Conservation (phyloP, 2,888 invertebrate species). For the Epinotia brunnichana region DNA sequence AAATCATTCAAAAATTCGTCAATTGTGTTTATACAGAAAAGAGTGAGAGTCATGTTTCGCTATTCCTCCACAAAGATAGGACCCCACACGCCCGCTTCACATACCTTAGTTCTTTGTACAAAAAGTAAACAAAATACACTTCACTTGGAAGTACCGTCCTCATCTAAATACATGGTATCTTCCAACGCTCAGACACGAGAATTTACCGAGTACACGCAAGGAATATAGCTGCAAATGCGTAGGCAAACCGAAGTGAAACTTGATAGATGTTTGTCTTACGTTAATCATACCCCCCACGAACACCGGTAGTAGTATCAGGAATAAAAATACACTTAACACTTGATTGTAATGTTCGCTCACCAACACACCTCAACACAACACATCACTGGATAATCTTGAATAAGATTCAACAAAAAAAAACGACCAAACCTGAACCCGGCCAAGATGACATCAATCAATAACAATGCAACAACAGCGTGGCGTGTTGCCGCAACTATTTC, state of each 20-base stretch:
- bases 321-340: constrained; percentile 16
- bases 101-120: not conserved
- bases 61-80: not conserved
- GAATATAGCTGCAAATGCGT: constrained; percentile 11
- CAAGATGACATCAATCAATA: constrained; percentile 72
- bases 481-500: constrained; percentile 45
- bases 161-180: not conserved
- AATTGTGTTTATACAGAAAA: not conserved
- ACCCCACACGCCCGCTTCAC: not conserved
- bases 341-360: constrained; percentile 19
- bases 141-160: not conserved
- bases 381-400: constrained; percentile 45
- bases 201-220: not conserved
- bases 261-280: constrained; percentile 15
- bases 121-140: constrained; percentile 19
- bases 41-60: not conserved
- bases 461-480: constrained; percentile 55
- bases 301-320: not conserved
- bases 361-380: constrained; percentile 33
- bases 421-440: constrained; percentile 58
- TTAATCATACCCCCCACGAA: constrained; percentile 21
- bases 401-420: constrained; percentile 60
- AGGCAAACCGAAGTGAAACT: constrained; percentile 7
- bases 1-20: not conserved
- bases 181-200: not conserved